These are phyloP conservation scores for Tetragonisca angustula DNA, from an alignment of 2,888 invertebrate species.

Conservation along the genomic window DNA sequence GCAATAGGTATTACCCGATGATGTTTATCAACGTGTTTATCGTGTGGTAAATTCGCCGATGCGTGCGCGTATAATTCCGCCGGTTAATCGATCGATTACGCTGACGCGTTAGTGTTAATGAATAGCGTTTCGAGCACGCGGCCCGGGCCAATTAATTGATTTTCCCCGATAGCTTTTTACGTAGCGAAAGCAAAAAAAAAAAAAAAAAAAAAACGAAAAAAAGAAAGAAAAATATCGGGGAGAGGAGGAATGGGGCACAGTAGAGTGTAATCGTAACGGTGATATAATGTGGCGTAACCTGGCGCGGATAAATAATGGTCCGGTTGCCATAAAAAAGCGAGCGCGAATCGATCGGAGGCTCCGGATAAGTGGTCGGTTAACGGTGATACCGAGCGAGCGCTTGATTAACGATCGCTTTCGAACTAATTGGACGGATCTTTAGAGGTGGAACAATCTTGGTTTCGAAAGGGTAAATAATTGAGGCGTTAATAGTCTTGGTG, in stretches of 20 bases:
- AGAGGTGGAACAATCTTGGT: constrained; percentile 43
- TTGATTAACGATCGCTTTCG: constrained; percentile 46
- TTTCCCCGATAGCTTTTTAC: background rate
- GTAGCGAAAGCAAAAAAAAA: background rate
- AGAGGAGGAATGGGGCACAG: background rate
- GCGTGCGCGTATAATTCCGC: background rate
- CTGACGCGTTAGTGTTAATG: background rate
- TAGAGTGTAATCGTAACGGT: background rate
- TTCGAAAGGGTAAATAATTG: constrained; percentile 51
- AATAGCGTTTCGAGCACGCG: background rate
- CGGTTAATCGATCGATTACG: constrained; percentile 5
- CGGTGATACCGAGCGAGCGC: background rate
- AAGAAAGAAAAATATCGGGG: no score
- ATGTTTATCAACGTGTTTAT: constrained; percentile 13
- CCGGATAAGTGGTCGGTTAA: constrained; percentile 2
- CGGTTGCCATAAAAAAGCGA: background rate
- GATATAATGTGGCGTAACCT: background rate
- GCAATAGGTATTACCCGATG: background rate
- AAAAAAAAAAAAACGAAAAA: background rate
- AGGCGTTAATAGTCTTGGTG: constrained; percentile 52
- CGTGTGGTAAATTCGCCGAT: background rate
- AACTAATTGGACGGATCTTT: constrained; percentile 50
- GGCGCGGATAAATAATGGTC: constrained; percentile 4
- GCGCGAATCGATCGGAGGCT: constrained; percentile 1
- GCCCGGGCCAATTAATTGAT: background rate